phyloP scores from a whole-genome alignment of 2,113 vertebrate species.

The Diphyllodes magnificus region DNA sequence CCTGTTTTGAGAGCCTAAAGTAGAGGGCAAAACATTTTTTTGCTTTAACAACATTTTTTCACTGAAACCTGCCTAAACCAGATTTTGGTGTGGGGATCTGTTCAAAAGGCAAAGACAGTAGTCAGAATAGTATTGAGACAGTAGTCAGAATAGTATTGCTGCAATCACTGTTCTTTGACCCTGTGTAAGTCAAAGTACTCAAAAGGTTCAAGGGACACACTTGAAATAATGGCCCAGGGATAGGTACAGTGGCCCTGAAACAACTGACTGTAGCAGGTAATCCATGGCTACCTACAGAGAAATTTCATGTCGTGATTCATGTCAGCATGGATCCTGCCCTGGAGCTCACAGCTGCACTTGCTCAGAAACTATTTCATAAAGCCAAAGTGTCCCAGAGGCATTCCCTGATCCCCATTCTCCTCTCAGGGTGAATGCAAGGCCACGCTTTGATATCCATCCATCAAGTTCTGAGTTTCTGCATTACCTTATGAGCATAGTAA shows the following conservation, averaged over 20 bases:
- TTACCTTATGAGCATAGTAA: slow-evolving; percentile 16
- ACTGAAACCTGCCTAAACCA: not conserved
- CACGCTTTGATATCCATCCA: not conserved
- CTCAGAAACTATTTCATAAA: not conserved
- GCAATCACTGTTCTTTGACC: not conserved
- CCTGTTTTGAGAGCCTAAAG: not conserved
- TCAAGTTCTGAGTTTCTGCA: slow-evolving; percentile 4
- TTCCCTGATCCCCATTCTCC: not conserved
- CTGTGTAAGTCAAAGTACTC: not conserved
- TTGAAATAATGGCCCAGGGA: not conserved
- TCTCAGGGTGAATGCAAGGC: not conserved
- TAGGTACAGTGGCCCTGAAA: not conserved
- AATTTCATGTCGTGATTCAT: not conserved
- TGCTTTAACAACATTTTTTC: not conserved
- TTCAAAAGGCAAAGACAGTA: not conserved
- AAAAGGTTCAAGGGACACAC: not conserved
- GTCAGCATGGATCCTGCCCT: not conserved
- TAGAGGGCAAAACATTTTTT: not conserved
- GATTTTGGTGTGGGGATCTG: not conserved
- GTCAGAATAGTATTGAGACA: not conserved
- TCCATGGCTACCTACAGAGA: not conserved
- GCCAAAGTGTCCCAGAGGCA: not conserved
- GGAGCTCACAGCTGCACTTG: not conserved
- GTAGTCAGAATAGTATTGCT: not conserved
- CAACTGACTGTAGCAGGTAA: not conserved